phyloP scores from a whole-genome alignment of 2,113 vertebrate species.

The Callocephalon fimbriatum region DNA sequence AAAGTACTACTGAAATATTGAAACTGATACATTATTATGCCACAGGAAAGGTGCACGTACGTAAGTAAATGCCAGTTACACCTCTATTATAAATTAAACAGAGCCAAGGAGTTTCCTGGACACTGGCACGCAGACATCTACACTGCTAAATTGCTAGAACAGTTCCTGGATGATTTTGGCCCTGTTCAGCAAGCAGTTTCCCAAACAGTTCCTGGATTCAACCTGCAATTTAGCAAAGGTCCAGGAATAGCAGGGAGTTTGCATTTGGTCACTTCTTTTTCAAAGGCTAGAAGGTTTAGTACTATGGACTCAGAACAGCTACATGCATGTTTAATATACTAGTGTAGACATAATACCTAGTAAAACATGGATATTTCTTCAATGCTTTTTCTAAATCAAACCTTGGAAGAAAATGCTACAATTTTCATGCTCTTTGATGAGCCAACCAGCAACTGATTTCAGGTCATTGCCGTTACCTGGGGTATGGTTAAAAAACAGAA shows the following conservation, averaged over 20 bases:
- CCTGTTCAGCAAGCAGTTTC: background rate
- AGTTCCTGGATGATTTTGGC: background rate
- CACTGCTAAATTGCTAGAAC: background rate
- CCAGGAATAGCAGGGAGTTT: background rate
- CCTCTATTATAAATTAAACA: background rate
- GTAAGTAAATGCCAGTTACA: background rate
- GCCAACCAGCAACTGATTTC: background rate
- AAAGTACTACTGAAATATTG: background rate
- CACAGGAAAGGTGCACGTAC: background rate
- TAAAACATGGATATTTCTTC: background rate
- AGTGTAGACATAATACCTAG: background rate
- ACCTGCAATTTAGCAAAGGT: background rate
- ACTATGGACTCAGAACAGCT: background rate
- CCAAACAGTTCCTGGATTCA: background rate
- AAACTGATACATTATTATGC: conserved; percentile 1
- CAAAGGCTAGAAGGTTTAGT: background rate
- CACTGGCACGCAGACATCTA: background rate
- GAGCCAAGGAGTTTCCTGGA: conserved; percentile 7
- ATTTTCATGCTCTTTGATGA: background rate
- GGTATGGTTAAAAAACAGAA: background rate
- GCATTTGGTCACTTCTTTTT: background rate
- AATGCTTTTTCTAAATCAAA: background rate
- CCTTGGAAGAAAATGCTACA: background rate
- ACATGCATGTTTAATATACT: background rate
- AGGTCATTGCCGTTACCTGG: background rate